Evolutionary conservation across 2,113 vertebrate genomes (phyloP), one percentile per base, ranked within the genome.

Genomic region (Cheilinus undulatus): DNA sequence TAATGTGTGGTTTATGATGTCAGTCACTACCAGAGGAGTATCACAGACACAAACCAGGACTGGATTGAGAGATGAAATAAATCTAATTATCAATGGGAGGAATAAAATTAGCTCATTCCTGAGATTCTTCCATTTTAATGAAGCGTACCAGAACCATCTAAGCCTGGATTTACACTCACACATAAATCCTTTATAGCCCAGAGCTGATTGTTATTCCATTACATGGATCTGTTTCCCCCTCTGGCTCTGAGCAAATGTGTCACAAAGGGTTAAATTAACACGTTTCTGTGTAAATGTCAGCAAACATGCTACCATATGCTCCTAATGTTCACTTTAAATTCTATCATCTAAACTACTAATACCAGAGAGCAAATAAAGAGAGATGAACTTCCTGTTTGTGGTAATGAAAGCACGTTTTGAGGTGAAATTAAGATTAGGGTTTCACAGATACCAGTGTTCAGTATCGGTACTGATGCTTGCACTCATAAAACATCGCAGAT

Each of bases 221-320:
- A 46, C 59, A 77, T 40, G 34, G 42, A 51, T 56, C 38, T 48
- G 20, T 67, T 64, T 49, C 22, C 4, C 24, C 22, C 17, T 5
- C 23, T 27, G 40, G 24, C 28, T 69, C 45, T 45, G 50, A 28
- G 23, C 52, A 62, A 46, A 64, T 64, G 58, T n/a, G 0, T 77
- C 58, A 73, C 32, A 54, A 57, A 66, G 61, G 54, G 66, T 70
- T 71, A 79, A 71, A 79, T 70, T 17, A 58, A 68, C 56, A 46
- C 51, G 40, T 38, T 66, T 71, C 65, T 69, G 30, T 61, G 76
- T 49, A 59, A 61, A 53, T 64, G 56, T 43, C 24, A 75, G 8
- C 61, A 43, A 75, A 45, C 63, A 42, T 30, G 19, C 58, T 42
- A 12, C 23, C 20, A 75, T 15, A 13, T 64, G 65, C 52, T 67